These are phyloP conservation scores for Agrochola lota DNA, from an alignment of 2,888 invertebrate species.

Conservation along the genomic window DNA sequence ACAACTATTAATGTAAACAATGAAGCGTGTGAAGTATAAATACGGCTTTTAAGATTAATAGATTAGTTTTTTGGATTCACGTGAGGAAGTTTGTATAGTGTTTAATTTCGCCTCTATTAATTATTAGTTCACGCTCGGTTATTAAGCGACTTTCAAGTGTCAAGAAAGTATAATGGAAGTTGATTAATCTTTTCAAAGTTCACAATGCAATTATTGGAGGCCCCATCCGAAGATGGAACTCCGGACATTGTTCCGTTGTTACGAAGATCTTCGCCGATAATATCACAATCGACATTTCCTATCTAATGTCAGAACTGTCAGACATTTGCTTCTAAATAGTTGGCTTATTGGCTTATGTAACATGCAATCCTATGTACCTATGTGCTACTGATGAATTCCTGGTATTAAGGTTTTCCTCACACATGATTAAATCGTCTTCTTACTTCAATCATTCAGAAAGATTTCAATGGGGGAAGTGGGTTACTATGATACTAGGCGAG, in stretches of 20 bases:
- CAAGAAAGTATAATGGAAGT: constrained; percentile 13
- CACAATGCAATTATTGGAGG: constrained; percentile 24
- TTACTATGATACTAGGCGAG: constrained; percentile 24
- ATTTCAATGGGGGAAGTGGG: constrained; percentile 31
- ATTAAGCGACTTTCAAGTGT: constrained; percentile 18
- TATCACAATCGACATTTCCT: constrained; percentile 24
- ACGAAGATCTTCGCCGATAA: constrained; percentile 16
- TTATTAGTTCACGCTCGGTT: constrained; percentile 28
- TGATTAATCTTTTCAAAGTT: constrained; percentile 33
- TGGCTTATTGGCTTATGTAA: constrained; percentile 28
- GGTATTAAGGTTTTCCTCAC: constrained; percentile 27
- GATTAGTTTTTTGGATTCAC: constrained; percentile 49
- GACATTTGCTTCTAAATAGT: constrained; percentile 10
- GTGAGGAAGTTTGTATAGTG: constrained; percentile 52
- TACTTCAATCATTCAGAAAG: constrained; percentile 25
- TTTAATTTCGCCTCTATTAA: constrained; percentile 37
- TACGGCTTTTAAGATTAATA: constrained; percentile 60
- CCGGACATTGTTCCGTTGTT: constrained; percentile 26
- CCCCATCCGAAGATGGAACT: constrained; percentile 16
- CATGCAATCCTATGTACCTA: background rate
- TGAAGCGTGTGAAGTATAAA: constrained; percentile 70
- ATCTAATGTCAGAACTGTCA: constrained; percentile 21
- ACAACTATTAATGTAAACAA: constrained; percentile 64
- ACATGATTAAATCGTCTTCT: constrained; percentile 23
- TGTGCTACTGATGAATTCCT: constrained; percentile 16